These are phyloP conservation scores for Diadumene lineata DNA, from an alignment of 92 coral and sea anemone species.

Conservation along the genomic window DNA sequence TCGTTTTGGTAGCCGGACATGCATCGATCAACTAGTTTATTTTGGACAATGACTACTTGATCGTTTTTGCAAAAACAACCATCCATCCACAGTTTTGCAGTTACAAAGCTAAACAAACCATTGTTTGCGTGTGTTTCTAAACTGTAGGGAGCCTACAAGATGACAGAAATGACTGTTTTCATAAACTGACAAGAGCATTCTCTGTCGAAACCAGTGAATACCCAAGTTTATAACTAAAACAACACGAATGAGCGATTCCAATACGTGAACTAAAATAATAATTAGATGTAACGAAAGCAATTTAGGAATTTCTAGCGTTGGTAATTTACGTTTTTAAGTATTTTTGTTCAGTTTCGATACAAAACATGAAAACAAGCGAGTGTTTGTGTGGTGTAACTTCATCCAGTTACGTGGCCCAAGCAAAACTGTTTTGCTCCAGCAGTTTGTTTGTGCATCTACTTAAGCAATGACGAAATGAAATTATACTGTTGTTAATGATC, in stretches of 20 bases:
- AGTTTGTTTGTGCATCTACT: no score
- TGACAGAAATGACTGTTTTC: slow-evolving; percentile 10
- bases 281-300: neutral
- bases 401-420: no score
- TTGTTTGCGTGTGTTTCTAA: neutral
- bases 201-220: neutral
- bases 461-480: no score
- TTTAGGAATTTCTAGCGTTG: neutral
- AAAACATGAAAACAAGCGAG: neutral
- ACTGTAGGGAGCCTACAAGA: slow-evolving; percentile 9
- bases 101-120: neutral
- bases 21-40: no score
- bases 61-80: neutral
- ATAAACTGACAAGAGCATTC: slow-evolving; percentile 10
- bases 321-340: neutral
- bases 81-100: neutral
- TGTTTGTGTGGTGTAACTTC: neutral
- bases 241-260: neutral
- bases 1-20: no score
- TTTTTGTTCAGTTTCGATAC: neutral
- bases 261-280: neutral
- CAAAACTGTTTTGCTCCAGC: no score
- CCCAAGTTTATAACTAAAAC: neutral
- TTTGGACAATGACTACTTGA: neutral
- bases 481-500: no score